These are phyloP conservation scores for Sphyrna mokarran DNA, from an alignment of 2,113 vertebrate genomes.

Conservation along the genomic window DNA sequence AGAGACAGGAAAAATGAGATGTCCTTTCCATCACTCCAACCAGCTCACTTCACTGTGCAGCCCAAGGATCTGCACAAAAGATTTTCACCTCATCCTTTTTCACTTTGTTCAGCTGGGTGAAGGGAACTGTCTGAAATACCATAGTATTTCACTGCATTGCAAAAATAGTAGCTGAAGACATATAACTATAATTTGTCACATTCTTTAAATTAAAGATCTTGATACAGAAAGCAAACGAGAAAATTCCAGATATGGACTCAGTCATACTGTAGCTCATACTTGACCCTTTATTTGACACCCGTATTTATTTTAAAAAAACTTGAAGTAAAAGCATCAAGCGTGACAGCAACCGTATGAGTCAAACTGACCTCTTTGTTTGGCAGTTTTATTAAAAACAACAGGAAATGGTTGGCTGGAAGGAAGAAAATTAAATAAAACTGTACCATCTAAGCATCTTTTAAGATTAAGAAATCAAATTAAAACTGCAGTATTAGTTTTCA, in stretches of 20 bases:
- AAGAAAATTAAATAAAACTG: neutral
- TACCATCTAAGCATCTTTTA: neutral
- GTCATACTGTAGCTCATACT: neutral
- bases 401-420: slow-evolving; percentile 29
- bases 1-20: neutral
- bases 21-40: neutral
- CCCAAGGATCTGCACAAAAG: neutral
- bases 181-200: neutral
- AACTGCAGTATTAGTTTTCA: neutral
- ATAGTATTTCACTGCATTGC: neutral
- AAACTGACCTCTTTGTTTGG: slow-evolving; percentile 19
- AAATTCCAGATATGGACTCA: too few relatives aligned
- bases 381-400: slow-evolving; percentile 21
- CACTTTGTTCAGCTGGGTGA: neutral
- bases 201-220: neutral
- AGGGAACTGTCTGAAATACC: neutral
- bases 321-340: too few relatives aligned
- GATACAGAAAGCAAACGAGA: neutral
- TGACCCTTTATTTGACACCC: neutral
- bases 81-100: neutral
- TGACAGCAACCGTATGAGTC: neutral
- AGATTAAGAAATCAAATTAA: neutral
- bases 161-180: neutral
- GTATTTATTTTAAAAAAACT: neutral
- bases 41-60: neutral